phyloP scores from a whole-genome alignment of 2,888 invertebrate species.

The Ornithoptera alexandrae region DNA sequence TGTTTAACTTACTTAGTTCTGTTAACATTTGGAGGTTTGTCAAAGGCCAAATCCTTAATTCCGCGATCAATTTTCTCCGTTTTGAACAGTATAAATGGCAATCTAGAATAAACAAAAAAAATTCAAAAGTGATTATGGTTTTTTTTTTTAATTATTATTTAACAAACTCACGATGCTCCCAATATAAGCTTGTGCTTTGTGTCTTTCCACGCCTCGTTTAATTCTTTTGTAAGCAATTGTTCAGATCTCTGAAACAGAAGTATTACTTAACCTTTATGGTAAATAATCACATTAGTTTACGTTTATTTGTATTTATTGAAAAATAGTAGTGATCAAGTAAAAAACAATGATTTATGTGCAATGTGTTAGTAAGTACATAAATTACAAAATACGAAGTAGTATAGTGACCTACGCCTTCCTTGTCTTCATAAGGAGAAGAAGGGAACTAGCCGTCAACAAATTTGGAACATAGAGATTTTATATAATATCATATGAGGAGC shows the following conservation, averaged over 20 bases:
- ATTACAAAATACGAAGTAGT: too few relatives aligned
- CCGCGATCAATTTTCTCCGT: conserved; percentile 65
- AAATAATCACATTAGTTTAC: too few relatives aligned
- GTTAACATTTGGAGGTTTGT: conserved; percentile 49
- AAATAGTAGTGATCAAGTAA: too few relatives aligned
- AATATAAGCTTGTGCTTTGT: conserved; percentile 71
- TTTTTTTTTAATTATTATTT: neutral
- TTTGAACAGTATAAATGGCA: conserved; percentile 71
- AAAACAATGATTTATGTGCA: too few relatives aligned
- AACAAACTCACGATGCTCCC: conserved; percentile 64
- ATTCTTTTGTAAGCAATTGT: conserved; percentile 62
- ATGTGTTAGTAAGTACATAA: too few relatives aligned
- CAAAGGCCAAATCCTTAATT: conserved; percentile 64
- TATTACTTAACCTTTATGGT: neutral
- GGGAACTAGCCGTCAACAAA: too few relatives aligned
- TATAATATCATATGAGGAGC: too few relatives aligned
- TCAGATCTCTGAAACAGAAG: conserved; percentile 61
- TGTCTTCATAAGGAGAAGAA: too few relatives aligned
- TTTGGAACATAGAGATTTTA: too few relatives aligned
- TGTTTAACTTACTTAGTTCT: conserved; percentile 51
- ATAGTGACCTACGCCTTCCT: too few relatives aligned
- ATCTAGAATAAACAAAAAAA: conserved; percentile 46
- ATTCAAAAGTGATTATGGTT: neutral
- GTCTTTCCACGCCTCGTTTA: conserved; percentile 60
- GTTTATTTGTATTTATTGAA: too few relatives aligned